Percentiles rank a stretch among this genome's conserved stretches.
Conservation (phyloP, 2,797 vertebrate genomes). For the Peromyscus melanophrys region DNA sequence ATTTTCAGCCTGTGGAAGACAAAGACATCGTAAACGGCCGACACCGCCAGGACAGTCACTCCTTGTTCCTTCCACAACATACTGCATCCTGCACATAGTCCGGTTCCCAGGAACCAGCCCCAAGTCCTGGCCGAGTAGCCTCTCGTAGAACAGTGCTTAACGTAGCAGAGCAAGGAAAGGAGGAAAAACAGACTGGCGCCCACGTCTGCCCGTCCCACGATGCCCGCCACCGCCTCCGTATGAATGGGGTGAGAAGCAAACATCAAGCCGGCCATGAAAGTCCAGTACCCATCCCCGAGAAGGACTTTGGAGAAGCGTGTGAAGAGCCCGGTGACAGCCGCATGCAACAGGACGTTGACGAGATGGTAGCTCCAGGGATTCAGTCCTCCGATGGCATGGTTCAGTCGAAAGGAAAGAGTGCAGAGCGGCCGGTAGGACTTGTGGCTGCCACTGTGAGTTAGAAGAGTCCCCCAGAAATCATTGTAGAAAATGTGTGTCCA, state of each 20-base stretch:
- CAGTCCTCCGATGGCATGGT: conserved; percentile 95
- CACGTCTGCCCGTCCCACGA: conserved; percentile 97
- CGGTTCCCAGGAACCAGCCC: conserved; percentile 94
- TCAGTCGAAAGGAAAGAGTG: conserved; percentile 98
- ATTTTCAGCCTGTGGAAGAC: conserved; percentile 95
- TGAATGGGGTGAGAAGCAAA: conserved; percentile 98
- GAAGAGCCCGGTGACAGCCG: conserved; percentile 95
- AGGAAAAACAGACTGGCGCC: conserved; percentile 98
- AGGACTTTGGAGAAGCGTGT: conserved; percentile 95
- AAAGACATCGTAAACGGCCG: conserved; percentile 96
- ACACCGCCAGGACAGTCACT: conserved; percentile 96
- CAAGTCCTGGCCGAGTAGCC: conserved; percentile 89
- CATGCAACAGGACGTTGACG: conserved; percentile 95
- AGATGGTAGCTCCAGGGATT: conserved; percentile 98
- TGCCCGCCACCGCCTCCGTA: conserved; percentile 97
- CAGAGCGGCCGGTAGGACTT: conserved; percentile 99
- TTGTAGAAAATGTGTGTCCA: conserved; percentile 99
- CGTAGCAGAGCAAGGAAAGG: conserved; percentile 96
- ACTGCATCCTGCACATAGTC: conserved; percentile 95
- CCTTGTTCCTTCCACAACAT: conserved; percentile 99
- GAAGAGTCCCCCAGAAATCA: conserved; percentile 99
- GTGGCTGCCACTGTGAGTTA: conserved; percentile 99
- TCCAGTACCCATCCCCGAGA: conserved; percentile 96
- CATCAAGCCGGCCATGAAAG: conserved; percentile 95
- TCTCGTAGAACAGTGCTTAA: conserved; percentile 94